Percentiles rank a stretch among this genome's conserved stretches.
These are phyloP conservation scores for Sebastes paucispinis DNA, from an alignment of 2,797 vertebrate genomes.

Conservation along the genomic window DNA sequence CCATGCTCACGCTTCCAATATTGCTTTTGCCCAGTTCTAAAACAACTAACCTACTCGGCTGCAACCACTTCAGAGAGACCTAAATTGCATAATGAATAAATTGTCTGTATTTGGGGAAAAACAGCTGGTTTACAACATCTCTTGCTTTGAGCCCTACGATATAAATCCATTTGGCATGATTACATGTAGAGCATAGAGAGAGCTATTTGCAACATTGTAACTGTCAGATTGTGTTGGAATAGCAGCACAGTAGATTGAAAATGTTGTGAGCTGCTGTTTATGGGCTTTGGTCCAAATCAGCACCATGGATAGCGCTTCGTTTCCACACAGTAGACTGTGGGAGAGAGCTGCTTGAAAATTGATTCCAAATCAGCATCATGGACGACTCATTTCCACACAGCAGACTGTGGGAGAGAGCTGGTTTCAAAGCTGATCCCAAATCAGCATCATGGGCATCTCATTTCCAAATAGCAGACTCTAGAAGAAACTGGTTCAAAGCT, in stretches of 20 bases:
- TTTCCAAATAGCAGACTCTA: conserved; percentile 7
- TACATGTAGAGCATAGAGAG: conserved; percentile 10
- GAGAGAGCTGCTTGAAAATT: not conserved
- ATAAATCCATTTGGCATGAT: conserved; percentile 26
- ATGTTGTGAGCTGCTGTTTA: conserved; percentile 8
- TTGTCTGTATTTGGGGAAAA: not conserved
- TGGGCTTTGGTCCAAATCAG: conserved; percentile 8
- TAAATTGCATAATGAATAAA: not conserved
- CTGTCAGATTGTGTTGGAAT: conserved; percentile 1
- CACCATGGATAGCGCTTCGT: not conserved
- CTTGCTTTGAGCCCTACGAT: not conserved
- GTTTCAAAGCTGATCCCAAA: not conserved
- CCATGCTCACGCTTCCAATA: not conserved
- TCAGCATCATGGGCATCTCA: conserved; percentile 2
- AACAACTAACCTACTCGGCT: not conserved
- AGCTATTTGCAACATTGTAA: not conserved
- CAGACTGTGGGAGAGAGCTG: not conserved
- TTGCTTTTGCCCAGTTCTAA: conserved; percentile 1
- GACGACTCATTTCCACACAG: not conserved
- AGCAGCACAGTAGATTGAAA: conserved; percentile 1
- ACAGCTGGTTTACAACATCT: conserved; percentile 1
- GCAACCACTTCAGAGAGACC: not conserved
- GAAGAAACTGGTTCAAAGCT: not conserved
- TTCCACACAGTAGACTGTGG: not conserved
- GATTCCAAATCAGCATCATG: not conserved